Conservation (phyloP, 2,888 invertebrate genomes). For the Gibbula magus region DNA sequence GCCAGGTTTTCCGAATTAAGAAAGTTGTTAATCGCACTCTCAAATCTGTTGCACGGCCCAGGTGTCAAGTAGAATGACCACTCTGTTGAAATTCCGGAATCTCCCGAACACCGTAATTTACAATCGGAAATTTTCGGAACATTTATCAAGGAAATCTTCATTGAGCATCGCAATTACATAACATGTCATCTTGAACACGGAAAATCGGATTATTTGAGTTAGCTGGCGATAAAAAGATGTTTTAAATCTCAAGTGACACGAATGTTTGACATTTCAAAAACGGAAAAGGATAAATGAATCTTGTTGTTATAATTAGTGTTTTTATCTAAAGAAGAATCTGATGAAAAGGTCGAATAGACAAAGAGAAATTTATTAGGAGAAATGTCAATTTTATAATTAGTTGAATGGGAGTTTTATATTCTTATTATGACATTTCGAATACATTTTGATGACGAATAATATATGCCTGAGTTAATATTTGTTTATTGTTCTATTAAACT, state of each 20-base stretch:
- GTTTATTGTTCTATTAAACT: too few relatives aligned
- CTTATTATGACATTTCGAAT: too few relatives aligned
- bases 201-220: slow-evolving; percentile 14
- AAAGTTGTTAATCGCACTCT: background rate
- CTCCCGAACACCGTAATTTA: background rate
- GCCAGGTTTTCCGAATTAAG: slow-evolving; percentile 12
- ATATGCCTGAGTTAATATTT: too few relatives aligned
- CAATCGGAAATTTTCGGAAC: background rate
- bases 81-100: background rate
- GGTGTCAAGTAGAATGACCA: background rate
- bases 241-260: background rate
- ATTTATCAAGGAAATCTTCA: background rate
- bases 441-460: too few relatives aligned
- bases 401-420: too few relatives aligned
- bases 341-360: too few relatives aligned
- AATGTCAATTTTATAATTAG: too few relatives aligned
- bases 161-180: background rate
- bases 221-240: background rate
- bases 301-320: too few relatives aligned
- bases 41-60: background rate
- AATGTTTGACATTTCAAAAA: slow-evolving; percentile 13
- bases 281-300: background rate
- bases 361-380: too few relatives aligned
- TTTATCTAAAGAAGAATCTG: too few relatives aligned
- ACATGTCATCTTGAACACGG: background rate